Base-by-base conservation (phyloP, 2,797 vertebrate genomes). In the Danio kyathit region DNA sequence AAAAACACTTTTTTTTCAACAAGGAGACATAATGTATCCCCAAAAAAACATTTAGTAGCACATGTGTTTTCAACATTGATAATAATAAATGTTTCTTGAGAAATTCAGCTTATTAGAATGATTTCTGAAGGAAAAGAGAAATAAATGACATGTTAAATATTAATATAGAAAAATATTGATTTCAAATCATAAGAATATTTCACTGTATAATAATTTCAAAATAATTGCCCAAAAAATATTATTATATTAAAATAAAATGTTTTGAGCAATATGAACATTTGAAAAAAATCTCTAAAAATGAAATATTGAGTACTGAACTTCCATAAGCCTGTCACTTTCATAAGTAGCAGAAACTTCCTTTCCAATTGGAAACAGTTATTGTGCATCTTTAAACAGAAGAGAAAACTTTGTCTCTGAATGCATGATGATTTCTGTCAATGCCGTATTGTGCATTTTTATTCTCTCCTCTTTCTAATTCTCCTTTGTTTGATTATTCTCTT, bases 371-470 rank as follows among this genome's bases (percentile, higher is more conserved):
- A 57, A 19, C 19, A 57, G 40, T 54, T 72, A 44, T 72, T 72
- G 17, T 52, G 41, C 29, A 29, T 29, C 29, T 29, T 29, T 29
- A 29, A 29, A 29, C 16, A 17, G 49, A 6, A 52, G 38, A 21
- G 10, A 40, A 60, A 71, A 16, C 40, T 38, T 4, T 52, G 21
- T 6, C 51, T 40, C 17, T 48, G 7, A 59, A 69, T 46, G 6
- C 64, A 38, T 67, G 57, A 13, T 60, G 14, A 56, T 48, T 16
- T 76, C 44, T 41, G 76, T 78, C 54, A 38, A 17, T 38, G 63
- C 5, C 17, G 12, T 65, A 51, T 51, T 7, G 7, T 43, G 10
- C 14, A 46, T 66, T 57, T 13, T 46, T 57, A 12, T 38, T 12
- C 21, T 69, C 10, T 60, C 9, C 43, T 5, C 7, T 59, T 59